phyloP scores from a whole-genome alignment of 2,888 invertebrate species.

The Trisateles emortualis region DNA sequence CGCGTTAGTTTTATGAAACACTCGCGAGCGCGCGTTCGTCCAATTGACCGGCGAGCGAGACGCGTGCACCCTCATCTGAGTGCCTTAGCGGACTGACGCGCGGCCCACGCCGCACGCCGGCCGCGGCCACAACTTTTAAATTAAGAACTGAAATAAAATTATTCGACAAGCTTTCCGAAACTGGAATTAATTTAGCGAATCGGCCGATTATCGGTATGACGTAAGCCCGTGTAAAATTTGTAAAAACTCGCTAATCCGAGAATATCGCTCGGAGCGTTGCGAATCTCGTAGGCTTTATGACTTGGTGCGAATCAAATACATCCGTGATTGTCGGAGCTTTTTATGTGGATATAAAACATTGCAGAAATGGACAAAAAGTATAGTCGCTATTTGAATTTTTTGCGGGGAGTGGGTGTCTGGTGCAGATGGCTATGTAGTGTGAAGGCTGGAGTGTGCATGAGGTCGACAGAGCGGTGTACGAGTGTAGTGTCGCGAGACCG shows the following conservation, averaged over 20 bases:
- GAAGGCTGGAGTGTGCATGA: neutral
- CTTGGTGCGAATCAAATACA: slow-evolving; percentile 45
- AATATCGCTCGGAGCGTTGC: slow-evolving; percentile 37
- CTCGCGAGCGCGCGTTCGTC: slow-evolving; percentile 74
- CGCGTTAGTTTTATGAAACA: slow-evolving; percentile 61
- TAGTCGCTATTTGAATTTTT: slow-evolving; percentile 23
- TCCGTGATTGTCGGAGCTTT: slow-evolving; percentile 45
- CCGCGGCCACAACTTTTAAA: slow-evolving; percentile 66
- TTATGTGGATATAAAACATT: slow-evolving; percentile 43
- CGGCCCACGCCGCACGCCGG: slow-evolving; percentile 45
- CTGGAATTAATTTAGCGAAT: slow-evolving; percentile 63
- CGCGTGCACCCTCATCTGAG: slow-evolving; percentile 79
- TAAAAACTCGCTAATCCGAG: slow-evolving; percentile 44
- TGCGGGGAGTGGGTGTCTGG: slow-evolving; percentile 17
- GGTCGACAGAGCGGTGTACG: slow-evolving; percentile 16
- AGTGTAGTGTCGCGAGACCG: slow-evolving; percentile 29
- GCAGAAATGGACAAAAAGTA: slow-evolving; percentile 39
- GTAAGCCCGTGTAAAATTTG: slow-evolving; percentile 50
- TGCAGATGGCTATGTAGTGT: slow-evolving; percentile 22
- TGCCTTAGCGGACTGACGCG: slow-evolving; percentile 75
- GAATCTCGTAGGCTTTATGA: slow-evolving; percentile 42
- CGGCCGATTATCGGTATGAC: slow-evolving; percentile 55
- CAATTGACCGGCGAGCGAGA: slow-evolving; percentile 58
- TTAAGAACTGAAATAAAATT: slow-evolving; percentile 75
- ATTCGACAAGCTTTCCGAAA: slow-evolving; percentile 63